A percentile compares a stretch with the other conserved stretches of the same genome.
These are phyloP conservation scores for Lasioglossum vierecki DNA, from an alignment of 2,888 invertebrate genomes.

Conservation along the genomic window DNA sequence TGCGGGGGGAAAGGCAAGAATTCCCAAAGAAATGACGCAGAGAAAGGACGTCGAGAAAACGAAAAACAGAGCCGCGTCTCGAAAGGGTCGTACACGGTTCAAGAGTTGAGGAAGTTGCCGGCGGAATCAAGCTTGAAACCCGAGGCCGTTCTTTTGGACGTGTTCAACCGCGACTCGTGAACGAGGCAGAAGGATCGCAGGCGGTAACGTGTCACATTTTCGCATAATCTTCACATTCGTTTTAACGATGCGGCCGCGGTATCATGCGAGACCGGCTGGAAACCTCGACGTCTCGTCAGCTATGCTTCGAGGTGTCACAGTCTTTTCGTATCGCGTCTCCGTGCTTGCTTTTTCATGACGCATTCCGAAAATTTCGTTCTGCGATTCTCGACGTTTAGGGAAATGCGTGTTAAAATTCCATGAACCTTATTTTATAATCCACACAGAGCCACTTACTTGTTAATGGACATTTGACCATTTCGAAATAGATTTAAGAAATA, in stretches of 20 bases:
- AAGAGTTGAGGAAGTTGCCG: constrained; percentile 51
- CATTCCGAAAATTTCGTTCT: constrained; percentile 27
- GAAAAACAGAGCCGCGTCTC: constrained; percentile 31
- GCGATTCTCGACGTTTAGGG: constrained; percentile 17
- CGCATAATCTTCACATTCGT: constrained; percentile 66
- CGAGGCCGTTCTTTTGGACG: constrained; percentile 22
- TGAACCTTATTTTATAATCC: not conserved
- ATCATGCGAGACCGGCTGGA: constrained; percentile 23
- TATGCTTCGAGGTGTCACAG: constrained; percentile 24
- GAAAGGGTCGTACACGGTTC: constrained; percentile 35
- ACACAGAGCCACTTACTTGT: not conserved
- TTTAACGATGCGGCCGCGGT: constrained; percentile 43
- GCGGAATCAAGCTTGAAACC: constrained; percentile 47
- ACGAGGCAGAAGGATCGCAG: constrained; percentile 16
- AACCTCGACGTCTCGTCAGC: constrained; percentile 26
- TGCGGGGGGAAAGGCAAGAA: not conserved
- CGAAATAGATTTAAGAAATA: not conserved
- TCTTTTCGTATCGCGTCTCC: not conserved
- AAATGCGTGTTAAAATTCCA: not conserved
- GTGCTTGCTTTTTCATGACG: constrained; percentile 19
- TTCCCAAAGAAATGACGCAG: constrained; percentile 19
- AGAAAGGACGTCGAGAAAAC: not conserved
- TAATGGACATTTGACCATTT: not conserved
- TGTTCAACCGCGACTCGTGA: constrained; percentile 29
- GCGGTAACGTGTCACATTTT: constrained; percentile 47